phyloP scores from a whole-genome alignment of 2,113 vertebrate genomes.

The Ondatra zibethicus region DNA sequence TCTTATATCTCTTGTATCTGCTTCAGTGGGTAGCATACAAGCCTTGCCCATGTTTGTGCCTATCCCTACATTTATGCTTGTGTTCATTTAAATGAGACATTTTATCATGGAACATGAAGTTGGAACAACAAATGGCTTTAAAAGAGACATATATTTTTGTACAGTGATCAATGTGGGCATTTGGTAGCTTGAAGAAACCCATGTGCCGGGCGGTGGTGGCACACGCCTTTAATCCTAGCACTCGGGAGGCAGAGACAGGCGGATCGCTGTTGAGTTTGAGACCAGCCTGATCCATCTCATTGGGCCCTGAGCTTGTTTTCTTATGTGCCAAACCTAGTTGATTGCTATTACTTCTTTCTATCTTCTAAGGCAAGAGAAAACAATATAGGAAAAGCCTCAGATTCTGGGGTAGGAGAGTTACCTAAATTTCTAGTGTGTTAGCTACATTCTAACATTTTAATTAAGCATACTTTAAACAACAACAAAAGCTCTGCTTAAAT shows the following conservation, averaged over 20 bases:
- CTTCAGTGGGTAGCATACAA: neutral
- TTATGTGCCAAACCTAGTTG: constrained; percentile 55
- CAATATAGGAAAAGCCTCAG: neutral
- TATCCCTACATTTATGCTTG: neutral
- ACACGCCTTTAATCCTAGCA: too few relatives aligned
- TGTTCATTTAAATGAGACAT: constrained; percentile 53
- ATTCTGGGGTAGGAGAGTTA: neutral
- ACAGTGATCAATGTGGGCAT: constrained; percentile 6
- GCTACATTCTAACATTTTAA: neutral
- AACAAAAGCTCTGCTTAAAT: constrained; percentile 28
- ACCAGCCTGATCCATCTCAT: neutral
- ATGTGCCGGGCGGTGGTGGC: too few relatives aligned
- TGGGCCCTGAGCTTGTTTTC: neutral
- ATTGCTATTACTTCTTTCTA: constrained; percentile 44
- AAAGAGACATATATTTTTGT: constrained; percentile 60
- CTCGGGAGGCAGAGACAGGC: too few relatives aligned
- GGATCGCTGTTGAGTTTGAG: too few relatives aligned
- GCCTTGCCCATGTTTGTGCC: neutral
- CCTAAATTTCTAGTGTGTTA: constrained; percentile 50
- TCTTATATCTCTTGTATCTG: constrained; percentile 34
- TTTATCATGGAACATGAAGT: constrained; percentile 3
- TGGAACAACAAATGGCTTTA: constrained; percentile 6
- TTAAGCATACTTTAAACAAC: constrained; percentile 48
- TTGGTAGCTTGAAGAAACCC: constrained; percentile 51
- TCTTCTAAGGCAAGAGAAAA: constrained; percentile 44